Conservation (phyloP, 2,113 vertebrate species). For the Acanthochromis polyacanthus region DNA sequence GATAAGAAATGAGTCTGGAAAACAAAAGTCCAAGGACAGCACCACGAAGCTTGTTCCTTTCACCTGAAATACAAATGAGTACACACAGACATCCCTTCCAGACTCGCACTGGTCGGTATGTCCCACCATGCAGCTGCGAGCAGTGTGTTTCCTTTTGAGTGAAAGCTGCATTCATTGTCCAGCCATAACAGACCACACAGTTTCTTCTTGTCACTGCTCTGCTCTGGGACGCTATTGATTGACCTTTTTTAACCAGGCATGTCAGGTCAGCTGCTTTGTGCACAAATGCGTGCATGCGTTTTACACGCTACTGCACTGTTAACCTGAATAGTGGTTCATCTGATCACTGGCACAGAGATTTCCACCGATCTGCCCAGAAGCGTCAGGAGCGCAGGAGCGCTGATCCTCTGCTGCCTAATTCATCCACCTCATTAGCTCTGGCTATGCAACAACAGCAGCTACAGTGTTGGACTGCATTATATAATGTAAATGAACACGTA, state of each 20-base stretch:
- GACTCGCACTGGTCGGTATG: slow-evolving; percentile 32
- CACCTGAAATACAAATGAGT: slow-evolving; percentile 37
- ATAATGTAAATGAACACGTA: not conserved
- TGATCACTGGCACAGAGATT: slow-evolving; percentile 25
- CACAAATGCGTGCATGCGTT: not conserved
- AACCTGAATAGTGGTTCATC: not conserved
- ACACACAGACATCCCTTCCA: slow-evolving; percentile 65
- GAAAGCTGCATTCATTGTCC: slow-evolving; percentile 11
- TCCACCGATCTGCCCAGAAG: slow-evolving; percentile 13
- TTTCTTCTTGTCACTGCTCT: slow-evolving; percentile 19
- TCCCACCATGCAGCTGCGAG: slow-evolving; percentile 40
- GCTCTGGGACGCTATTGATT: slow-evolving; percentile 52
- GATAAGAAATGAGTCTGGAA: slow-evolving; percentile 26
- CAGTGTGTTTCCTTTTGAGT: slow-evolving; percentile 67
- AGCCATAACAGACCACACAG: slow-evolving; percentile 61
- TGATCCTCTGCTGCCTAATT: slow-evolving; percentile 12
- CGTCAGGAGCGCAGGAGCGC: not conserved
- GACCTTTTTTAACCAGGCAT: slow-evolving; percentile 31
- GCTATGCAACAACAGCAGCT: slow-evolving; percentile 8
- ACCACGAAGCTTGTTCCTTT: slow-evolving; percentile 19
- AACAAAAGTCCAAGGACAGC: slow-evolving; percentile 23
- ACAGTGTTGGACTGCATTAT: not conserved
- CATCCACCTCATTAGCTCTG: slow-evolving; percentile 42
- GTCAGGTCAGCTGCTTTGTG: slow-evolving; percentile 32
- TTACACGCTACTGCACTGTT: not conserved